phyloP scores from a whole-genome alignment of 2,888 invertebrate genomes.

The Euclidia mi region DNA sequence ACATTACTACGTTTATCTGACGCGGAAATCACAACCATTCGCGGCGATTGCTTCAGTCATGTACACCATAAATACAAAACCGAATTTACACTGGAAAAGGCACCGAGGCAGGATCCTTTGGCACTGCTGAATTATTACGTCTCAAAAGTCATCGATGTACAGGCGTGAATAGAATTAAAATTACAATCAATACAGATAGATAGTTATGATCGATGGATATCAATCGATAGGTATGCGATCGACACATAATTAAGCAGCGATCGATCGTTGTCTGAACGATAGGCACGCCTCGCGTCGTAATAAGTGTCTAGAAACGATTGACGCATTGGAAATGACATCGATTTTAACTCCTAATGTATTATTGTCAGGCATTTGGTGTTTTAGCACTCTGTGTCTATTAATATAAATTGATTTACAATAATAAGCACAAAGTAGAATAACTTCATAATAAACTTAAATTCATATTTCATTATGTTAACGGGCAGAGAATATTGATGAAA shows the following conservation, averaged over 20 bases:
- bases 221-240: slow-evolving; percentile 44
- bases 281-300: slow-evolving; percentile 40
- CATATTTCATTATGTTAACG: no score
- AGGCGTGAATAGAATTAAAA: slow-evolving; percentile 46
- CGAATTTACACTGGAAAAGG: slow-evolving; percentile 42
- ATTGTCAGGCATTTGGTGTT: slow-evolving; percentile 21
- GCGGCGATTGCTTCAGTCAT: slow-evolving; percentile 48
- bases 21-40: slow-evolving; percentile 45
- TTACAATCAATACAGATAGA: slow-evolving; percentile 37
- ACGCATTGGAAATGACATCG: slow-evolving; percentile 42
- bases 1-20: slow-evolving; percentile 49
- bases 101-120: slow-evolving; percentile 20
- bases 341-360: slow-evolving; percentile 27
- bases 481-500: no score
- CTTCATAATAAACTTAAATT: no score
- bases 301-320: slow-evolving; percentile 49
- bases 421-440: no score
- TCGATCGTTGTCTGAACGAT: slow-evolving; percentile 44
- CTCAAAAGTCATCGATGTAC: slow-evolving; percentile 6
- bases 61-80: slow-evolving; percentile 34
- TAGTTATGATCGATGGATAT: slow-evolving; percentile 47
- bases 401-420: slow-evolving; percentile 14
- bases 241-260: slow-evolving; percentile 44
- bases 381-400: slow-evolving; percentile 6
- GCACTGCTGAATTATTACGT: slow-evolving; percentile 30